phyloP scores from a whole-genome alignment of 2,797 vertebrate species.

The Microchirus variegatus region DNA sequence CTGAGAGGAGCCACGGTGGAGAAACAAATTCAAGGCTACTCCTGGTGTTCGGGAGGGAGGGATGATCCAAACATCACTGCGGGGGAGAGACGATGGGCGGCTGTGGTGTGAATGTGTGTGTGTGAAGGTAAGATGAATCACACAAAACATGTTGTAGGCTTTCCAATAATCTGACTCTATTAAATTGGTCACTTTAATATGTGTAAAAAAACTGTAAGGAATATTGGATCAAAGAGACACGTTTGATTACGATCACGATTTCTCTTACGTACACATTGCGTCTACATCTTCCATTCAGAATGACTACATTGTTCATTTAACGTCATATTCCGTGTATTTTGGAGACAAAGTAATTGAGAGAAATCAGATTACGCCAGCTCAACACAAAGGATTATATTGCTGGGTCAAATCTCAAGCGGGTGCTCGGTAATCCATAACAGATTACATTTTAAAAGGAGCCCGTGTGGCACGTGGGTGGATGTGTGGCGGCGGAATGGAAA shows the following conservation, averaged over 20 bases:
- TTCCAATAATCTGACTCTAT: conserved; percentile 49
- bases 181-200: conserved; percentile 53
- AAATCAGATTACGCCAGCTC: conserved; percentile 79
- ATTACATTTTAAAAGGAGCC: conserved; percentile 78
- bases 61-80: conserved; percentile 66
- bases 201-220: conserved; percentile 29
- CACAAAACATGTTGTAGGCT: conserved; percentile 36
- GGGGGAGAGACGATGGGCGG: conserved; percentile 49
- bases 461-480: conserved; percentile 47
- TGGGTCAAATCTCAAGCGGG: conserved; percentile 74
- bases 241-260: conserved; percentile 27
- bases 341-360: conserved; percentile 75
- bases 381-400: conserved; percentile 79
- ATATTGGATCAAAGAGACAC: conserved; percentile 40
- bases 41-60: conserved; percentile 57
- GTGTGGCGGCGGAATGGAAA: conserved; percentile 52
- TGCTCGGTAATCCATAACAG: conserved; percentile 76
- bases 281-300: conserved; percentile 18
- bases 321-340: conserved; percentile 64
- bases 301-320: conserved; percentile 62
- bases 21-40: conserved; percentile 56
- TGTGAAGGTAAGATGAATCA: conserved; percentile 38
- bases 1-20: conserved; percentile 49
- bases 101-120: conserved; percentile 27
- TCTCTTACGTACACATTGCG: too few relatives aligned